These are phyloP conservation scores for Drosophila lacicola DNA, from an alignment of 2,888 invertebrate genomes.

Conservation along the genomic window DNA sequence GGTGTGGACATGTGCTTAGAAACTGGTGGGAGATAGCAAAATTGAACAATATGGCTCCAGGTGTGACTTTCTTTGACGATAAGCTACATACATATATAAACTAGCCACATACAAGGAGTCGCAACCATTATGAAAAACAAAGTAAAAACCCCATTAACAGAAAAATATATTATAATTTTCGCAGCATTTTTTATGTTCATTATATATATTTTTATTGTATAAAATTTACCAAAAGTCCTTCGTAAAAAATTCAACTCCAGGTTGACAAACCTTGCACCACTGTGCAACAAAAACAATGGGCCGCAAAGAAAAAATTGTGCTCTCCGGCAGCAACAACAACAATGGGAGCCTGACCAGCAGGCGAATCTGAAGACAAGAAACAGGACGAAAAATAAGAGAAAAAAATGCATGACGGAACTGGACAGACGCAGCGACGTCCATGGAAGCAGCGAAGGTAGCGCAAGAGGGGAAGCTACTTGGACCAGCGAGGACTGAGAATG, in stretches of 20 bases:
- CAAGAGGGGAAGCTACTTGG: conserved; percentile 44
- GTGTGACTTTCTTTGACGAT: background rate
- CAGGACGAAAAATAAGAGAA: conserved; percentile 69
- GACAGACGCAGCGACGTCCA: conserved; percentile 73
- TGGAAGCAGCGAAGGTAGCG: conserved; percentile 32
- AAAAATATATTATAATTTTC: background rate
- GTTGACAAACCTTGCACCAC: conserved; percentile 38
- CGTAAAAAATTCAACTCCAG: background rate
- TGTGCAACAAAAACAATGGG: conserved; percentile 77
- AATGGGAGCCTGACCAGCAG: conserved; percentile 53
- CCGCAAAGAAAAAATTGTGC: conserved; percentile 65
- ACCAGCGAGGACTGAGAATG: conserved; percentile 68
- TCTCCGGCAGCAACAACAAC: conserved; percentile 63
- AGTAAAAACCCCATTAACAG: no score
- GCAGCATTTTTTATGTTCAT: background rate
- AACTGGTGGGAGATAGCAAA: background rate
- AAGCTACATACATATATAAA: background rate
- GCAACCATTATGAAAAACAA: background rate
- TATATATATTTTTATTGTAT: background rate
- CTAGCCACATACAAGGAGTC: background rate
- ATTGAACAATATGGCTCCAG: background rate
- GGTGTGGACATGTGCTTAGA: conserved; percentile 48
- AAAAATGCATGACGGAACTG: conserved; percentile 72
- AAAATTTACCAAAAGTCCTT: background rate
- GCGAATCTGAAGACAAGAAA: conserved; percentile 80